phyloP scores from a whole-genome alignment of 2,113 vertebrate species.

The Cairina moschata region DNA sequence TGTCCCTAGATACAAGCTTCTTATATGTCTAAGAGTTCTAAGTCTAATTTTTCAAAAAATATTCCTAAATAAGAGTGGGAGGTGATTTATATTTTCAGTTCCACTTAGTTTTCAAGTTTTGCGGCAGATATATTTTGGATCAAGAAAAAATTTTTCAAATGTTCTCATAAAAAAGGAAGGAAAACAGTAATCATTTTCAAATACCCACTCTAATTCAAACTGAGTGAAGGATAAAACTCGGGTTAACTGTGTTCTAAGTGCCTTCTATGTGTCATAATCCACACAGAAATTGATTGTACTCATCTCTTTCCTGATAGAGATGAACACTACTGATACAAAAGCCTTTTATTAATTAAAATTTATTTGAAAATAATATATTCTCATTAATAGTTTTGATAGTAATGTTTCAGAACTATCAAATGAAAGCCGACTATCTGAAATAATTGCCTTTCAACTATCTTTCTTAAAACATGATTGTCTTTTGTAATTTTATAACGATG shows the following conservation, averaged over 20 bases:
- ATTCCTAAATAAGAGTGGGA: not conserved
- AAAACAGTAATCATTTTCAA: not conserved
- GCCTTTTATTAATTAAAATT: not conserved
- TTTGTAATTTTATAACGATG: not conserved
- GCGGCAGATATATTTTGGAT: not conserved
- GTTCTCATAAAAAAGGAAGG: not conserved
- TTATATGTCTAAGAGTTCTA: not conserved
- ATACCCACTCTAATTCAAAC: not conserved
- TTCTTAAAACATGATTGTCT: not conserved
- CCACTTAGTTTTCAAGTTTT: not conserved
- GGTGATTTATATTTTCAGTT: fast-evolving
- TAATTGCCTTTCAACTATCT: not conserved
- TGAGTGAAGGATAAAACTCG: not conserved
- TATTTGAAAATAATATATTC: not conserved
- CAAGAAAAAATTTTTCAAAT: not conserved
- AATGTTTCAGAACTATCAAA: not conserved
- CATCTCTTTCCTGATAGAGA: not conserved
- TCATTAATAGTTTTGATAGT: not conserved
- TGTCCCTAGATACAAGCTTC: not conserved
- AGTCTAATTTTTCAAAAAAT: not conserved
- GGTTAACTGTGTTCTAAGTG: not conserved
- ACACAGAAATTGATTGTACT: not conserved
- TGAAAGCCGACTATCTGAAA: not conserved
- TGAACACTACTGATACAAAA: not conserved
- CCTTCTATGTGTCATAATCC: fast-evolving